Base-by-base conservation (phyloP, 2,888 invertebrate species). In the Idaea dimidiata region DNA sequence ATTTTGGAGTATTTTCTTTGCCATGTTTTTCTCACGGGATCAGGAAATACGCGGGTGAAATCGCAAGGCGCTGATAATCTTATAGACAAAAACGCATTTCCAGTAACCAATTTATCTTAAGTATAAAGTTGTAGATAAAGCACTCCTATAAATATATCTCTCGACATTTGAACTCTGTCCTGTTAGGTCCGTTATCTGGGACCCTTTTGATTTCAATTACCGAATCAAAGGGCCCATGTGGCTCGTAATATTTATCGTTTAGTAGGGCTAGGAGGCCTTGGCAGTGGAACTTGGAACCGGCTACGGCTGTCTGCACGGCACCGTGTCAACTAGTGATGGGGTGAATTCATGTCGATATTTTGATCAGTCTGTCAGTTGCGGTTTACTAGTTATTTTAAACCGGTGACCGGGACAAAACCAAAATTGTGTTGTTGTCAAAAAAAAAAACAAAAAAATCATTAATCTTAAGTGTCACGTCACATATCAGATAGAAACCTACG, bases 251-350 rank as follows among this genome's bases (percentile, higher is more conserved):
- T 71, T 72, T 71, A 66, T 72, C 66, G 67, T 72, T 66, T 68
- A 67, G 65, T 72, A 68, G 66, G 65, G 73, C 66, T 69, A 72
- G 65, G 72, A 65, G 84, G 71, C 83, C 83, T 85, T 86, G 85
- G 75, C 86, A 82, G 72, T 86, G 84, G 84, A 83, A 84, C 82
- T 82, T 80, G 79, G 75, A 81, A 80, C 81, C 80, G 81, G 81
- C 79, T 75, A 72, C 65, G 31, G 67, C 43, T 10, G 31, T 66
- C 43, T 10, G 43, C 62, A 67, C 66, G 65, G 72, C 73, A 71
- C 69, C 71, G 72, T 74, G 75, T 57, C 54, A 32, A 53, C 57
- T 77, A 79, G 81, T 57, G 79, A 72, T 70, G 81, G 60, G 67
- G 54, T 54, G 57, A 17, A 17, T 17, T 8, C 18, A n/a, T 66